Evolutionary conservation across 1,140 invertebrate genomes (phyloP).

Genomic region (Caerostris extrusa): DNA sequence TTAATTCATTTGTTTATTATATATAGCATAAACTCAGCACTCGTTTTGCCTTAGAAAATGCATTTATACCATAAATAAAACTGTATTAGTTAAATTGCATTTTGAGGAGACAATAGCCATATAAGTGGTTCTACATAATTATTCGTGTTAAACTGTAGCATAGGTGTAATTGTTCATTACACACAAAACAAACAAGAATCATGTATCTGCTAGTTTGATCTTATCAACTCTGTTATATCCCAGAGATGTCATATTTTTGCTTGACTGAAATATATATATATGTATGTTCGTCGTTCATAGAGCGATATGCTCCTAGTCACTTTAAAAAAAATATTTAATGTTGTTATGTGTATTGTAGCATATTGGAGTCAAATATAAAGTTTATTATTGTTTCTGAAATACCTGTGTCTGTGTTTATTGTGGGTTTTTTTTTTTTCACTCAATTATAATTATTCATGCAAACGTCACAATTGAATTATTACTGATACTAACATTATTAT

Average conservation of each 20-base stretch:
- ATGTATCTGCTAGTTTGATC: background rate
- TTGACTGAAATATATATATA: constrained; percentile 24
- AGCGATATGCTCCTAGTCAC: constrained; percentile 68
- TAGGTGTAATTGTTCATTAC: background rate
- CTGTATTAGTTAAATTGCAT: background rate
- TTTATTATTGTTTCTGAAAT: constrained; percentile 74
- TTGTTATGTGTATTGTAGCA: constrained; percentile 73
- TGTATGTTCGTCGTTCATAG: constrained; percentile 45
- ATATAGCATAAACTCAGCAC: constrained; percentile 5
- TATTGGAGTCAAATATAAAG: constrained; percentile 74
- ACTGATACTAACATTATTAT: too few relatives aligned
- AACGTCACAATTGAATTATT: too few relatives aligned
- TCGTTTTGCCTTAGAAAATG: constrained; percentile 31
- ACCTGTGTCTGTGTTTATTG: background rate
- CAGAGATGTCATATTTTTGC: constrained; percentile 75
- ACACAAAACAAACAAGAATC: background rate
- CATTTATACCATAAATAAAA: background rate
- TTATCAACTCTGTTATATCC: constrained; percentile 40
- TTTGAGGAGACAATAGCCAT: background rate
- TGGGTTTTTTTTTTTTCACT: too few relatives aligned
- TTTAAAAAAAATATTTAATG: constrained; percentile 68
- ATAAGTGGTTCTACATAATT: background rate
- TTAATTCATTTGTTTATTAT: background rate
- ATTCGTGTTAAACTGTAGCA: background rate
- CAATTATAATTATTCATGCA: too few relatives aligned